Percentiles rank a stretch among this genome's conserved stretches.
These are phyloP conservation scores for Parotia lawesii DNA, from an alignment of 2,113 vertebrate species.

Conservation along the genomic window DNA sequence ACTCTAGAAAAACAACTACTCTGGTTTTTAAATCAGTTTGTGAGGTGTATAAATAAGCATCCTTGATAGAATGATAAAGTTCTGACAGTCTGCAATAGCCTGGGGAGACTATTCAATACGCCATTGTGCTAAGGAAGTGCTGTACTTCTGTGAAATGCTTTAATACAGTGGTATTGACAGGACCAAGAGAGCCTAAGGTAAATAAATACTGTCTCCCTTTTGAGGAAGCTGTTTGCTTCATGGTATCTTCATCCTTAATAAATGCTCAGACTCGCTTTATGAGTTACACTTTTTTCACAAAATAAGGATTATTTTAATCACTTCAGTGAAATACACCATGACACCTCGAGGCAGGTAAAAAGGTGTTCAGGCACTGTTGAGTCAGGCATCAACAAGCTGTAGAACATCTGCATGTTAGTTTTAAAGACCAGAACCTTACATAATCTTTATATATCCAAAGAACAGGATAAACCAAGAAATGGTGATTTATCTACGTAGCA, in stretches of 20 bases:
- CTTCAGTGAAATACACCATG: background rate
- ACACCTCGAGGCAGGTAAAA: background rate
- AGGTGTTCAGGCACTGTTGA: background rate
- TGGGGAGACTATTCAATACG: background rate
- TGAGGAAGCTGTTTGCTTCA: background rate
- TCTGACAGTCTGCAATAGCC: background rate
- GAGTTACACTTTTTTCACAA: background rate
- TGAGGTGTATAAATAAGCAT: background rate
- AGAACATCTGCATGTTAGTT: background rate
- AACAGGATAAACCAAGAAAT: background rate
- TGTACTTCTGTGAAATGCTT: background rate
- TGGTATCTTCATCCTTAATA: background rate
- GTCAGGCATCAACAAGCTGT: background rate
- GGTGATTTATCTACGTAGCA: background rate
- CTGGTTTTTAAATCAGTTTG: background rate
- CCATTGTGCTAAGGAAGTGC: background rate
- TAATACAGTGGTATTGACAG: background rate
- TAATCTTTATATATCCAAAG: background rate
- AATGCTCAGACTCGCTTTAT: background rate
- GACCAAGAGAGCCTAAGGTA: background rate
- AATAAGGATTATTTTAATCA: conserved; percentile 14
- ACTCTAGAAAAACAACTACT: background rate
- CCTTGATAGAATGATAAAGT: background rate
- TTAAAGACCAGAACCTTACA: background rate
- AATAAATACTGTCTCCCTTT: background rate